Evolutionary conservation across 2,888 invertebrate species (phyloP).

Genomic region (Spisula subtruncata): DNA sequence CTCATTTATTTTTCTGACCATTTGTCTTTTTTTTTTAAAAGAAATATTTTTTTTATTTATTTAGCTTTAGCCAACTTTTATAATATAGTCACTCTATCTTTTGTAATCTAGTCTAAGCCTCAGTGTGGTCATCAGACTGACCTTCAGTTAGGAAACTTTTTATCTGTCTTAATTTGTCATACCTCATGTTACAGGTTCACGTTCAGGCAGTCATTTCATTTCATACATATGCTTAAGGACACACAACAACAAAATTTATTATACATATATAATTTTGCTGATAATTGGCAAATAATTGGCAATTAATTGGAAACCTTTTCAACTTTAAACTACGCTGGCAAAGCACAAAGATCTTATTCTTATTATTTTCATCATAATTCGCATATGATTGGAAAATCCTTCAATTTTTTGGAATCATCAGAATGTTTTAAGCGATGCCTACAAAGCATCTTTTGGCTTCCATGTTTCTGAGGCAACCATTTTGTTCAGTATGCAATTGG

Average conservation of each 20-base stretch:
- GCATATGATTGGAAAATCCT: no score
- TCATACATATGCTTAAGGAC: slow-evolving; percentile 33
- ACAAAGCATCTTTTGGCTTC: no score
- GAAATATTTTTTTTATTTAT: not conserved
- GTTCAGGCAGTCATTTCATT: slow-evolving; percentile 43
- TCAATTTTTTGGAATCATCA: no score
- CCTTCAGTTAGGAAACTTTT: not conserved
- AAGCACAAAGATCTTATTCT: no score
- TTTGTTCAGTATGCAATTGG: no score
- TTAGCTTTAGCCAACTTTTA: not conserved
- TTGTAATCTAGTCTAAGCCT: not conserved
- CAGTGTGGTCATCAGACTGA: no score
- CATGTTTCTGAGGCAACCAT: no score
- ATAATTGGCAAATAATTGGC: no score
- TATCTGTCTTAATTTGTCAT: not conserved
- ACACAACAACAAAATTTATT: slow-evolving; percentile 41
- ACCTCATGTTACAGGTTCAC: slow-evolving; percentile 45
- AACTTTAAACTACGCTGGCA: no score
- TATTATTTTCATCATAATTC: no score
- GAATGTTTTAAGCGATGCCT: no score
- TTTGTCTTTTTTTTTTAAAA: not conserved
- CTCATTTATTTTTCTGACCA: not conserved
- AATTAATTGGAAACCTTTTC: no score
- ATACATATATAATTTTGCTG: not conserved
- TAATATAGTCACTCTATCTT: not conserved